phyloP scores from a whole-genome alignment of 2,113 vertebrate species.

The Indicator indicator region DNA sequence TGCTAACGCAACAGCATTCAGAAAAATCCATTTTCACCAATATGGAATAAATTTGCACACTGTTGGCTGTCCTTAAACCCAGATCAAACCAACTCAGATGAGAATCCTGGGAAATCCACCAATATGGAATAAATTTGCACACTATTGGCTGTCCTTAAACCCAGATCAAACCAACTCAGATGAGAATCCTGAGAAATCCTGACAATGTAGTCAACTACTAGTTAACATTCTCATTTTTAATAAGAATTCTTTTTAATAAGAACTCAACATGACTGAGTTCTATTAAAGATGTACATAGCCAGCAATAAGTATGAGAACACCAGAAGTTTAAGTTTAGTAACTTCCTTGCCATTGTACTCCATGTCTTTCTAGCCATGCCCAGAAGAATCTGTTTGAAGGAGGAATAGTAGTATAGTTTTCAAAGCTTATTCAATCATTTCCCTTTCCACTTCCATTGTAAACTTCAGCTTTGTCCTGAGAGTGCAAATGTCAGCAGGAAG shows the following conservation, averaged over 20 bases:
- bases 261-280: not conserved
- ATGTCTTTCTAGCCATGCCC: constrained; percentile 10
- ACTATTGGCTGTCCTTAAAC: not conserved
- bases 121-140: not conserved
- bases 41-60: not conserved
- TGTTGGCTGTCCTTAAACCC: not conserved
- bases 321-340: constrained; percentile 34
- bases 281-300: not conserved
- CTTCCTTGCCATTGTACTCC: constrained; percentile 46
- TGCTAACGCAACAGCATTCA: not conserved
- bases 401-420: constrained; percentile 25
- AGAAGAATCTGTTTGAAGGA: constrained; percentile 17
- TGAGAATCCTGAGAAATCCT: not conserved
- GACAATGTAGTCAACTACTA: not conserved
- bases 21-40: not conserved
- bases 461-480: constrained; percentile 24
- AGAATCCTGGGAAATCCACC: not conserved
- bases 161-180: not conserved
- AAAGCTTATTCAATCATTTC: constrained; percentile 57
- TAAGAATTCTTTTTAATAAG: not conserved
- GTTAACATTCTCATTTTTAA: not conserved
- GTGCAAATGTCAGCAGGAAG: constrained; percentile 19
- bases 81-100: not conserved
- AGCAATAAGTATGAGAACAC: not conserved
- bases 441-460: constrained; percentile 37